A percentile compares a stretch with the other conserved stretches of the same genome.
phyloP scores from a whole-genome alignment of 1,140 invertebrate genomes.

The Frieseomelitta varia region DNA sequence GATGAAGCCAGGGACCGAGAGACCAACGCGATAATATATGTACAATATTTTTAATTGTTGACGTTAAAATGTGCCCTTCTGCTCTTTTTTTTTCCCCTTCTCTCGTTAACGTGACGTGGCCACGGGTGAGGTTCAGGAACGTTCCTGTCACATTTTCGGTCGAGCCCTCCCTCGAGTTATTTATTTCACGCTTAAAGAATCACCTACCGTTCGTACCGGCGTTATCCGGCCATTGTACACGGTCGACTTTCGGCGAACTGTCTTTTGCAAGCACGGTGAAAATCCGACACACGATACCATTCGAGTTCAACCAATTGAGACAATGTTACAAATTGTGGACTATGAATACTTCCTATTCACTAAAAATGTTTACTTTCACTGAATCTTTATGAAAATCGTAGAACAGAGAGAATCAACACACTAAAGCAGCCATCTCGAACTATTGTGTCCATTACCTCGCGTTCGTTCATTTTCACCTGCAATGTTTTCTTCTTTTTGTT shows the following conservation, averaged over 20 bases:
- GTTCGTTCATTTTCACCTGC: neutral
- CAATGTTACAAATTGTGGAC: conserved; percentile 7
- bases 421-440: neutral
- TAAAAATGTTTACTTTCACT: neutral
- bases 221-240: conserved; percentile 55
- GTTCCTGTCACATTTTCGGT: conserved; percentile 65
- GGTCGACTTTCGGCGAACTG: conserved; percentile 64
- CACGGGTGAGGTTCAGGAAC: conserved; percentile 60
- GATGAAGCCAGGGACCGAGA: conserved; percentile 27
- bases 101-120: conserved; percentile 65
- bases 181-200: conserved; percentile 73
- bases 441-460: neutral
- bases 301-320: neutral
- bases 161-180: conserved; percentile 65
- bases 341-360: no score
- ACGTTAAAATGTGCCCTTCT: conserved; percentile 69
- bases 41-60: conserved; percentile 73
- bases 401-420: neutral
- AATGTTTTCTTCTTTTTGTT: neutral
- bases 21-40: conserved; percentile 62
- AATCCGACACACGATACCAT: conserved; percentile 42
- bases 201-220: conserved; percentile 63
- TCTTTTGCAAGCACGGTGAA: conserved; percentile 61
- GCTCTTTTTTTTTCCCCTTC: conserved; percentile 55
- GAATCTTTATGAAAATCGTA: neutral